phyloP scores from a whole-genome alignment of 2,888 invertebrate genomes.

The Cryptocephalus moraei region DNA sequence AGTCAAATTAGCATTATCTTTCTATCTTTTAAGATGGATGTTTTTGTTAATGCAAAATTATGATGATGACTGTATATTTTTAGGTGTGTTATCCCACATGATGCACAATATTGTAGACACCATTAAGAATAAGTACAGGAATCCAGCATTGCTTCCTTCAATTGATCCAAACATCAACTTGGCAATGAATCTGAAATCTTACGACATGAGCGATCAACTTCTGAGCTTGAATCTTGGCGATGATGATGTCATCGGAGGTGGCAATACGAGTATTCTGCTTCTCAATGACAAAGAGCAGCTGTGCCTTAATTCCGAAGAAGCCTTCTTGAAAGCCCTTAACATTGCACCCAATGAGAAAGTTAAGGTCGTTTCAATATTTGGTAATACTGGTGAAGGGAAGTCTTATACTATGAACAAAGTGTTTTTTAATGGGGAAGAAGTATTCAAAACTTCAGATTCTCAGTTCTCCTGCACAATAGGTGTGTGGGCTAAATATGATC shows the following conservation, averaged over 20 bases:
- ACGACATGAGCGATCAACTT: conserved; percentile 7
- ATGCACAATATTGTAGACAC: no score
- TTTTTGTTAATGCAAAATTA: no score
- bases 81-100: no score
- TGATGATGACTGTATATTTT: no score
- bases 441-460: conserved; percentile 56
- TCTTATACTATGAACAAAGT: conserved; percentile 65
- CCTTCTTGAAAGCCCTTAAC: conserved; percentile 42
- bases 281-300: conserved; percentile 53
- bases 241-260: conserved; percentile 7
- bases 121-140: no score
- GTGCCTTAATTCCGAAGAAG: conserved; percentile 44
- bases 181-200: conserved; percentile 4
- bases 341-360: conserved; percentile 46
- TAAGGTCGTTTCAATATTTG: conserved; percentile 75
- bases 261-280: conserved; percentile 43
- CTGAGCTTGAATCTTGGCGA: conserved; percentile 16
- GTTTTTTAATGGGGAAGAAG: conserved; percentile 52
- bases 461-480: conserved; percentile 66
- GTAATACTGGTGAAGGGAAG: conserved; percentile 77
- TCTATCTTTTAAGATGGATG: no score
- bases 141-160: background rate
- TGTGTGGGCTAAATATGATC: conserved; percentile 67
- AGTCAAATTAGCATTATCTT: no score
- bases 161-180: conserved; percentile 21